Conservation (phyloP, 2,113 vertebrate species). For the Caranx ignobilis region DNA sequence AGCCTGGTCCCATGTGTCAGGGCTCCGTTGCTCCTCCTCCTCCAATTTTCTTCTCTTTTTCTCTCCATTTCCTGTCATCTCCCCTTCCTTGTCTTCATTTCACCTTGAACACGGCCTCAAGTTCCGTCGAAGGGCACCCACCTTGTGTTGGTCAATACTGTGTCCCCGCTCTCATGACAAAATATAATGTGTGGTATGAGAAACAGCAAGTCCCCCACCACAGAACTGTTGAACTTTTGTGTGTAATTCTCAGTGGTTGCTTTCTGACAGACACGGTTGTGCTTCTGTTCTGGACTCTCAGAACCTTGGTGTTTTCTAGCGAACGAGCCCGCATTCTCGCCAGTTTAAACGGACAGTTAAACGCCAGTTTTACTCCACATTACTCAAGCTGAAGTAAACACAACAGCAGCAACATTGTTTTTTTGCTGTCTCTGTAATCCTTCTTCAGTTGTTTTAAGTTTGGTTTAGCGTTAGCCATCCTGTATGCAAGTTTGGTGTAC, state of each 20-base stretch:
- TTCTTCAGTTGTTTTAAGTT: too few relatives aligned
- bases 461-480: too few relatives aligned
- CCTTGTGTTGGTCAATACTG: constrained; percentile 68
- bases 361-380: too few relatives aligned
- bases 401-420: too few relatives aligned
- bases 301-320: too few relatives aligned
- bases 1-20: constrained; percentile 80
- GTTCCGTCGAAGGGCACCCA: constrained; percentile 58
- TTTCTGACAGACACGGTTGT: too few relatives aligned
- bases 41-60: constrained; percentile 37
- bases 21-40: constrained; percentile 30
- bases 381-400: too few relatives aligned
- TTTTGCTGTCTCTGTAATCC: too few relatives aligned
- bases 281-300: too few relatives aligned
- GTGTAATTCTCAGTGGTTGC: not conserved
- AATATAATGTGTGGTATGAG: constrained; percentile 4
- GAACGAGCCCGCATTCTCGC: too few relatives aligned
- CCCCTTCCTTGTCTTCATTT: constrained; percentile 60
- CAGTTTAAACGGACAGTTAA: too few relatives aligned
- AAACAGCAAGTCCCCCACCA: not conserved
- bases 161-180: not conserved
- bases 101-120: constrained; percentile 62
- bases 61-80: constrained; percentile 68
- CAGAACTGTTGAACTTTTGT: not conserved
- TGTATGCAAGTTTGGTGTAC: too few relatives aligned